Evolutionary conservation across 2,888 invertebrate species (phyloP).

Genomic region (Itoplectis maculator): DNA sequence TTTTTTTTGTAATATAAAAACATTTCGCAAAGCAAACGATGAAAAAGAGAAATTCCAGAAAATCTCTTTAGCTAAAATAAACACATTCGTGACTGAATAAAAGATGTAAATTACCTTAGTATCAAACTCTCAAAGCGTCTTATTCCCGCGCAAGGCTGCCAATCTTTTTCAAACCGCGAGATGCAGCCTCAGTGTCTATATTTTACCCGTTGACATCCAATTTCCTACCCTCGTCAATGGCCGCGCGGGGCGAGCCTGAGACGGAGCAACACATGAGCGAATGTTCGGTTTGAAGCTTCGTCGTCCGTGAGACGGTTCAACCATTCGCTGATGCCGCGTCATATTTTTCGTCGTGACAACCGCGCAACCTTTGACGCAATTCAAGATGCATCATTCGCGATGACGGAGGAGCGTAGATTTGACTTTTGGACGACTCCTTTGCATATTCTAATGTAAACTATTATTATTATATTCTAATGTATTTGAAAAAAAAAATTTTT

Average conservation of each 20-base stretch:
- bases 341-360: neutral
- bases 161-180: neutral
- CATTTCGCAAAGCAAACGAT: no score
- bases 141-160: neutral
- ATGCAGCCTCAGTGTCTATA: neutral
- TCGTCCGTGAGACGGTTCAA: neutral
- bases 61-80: no score
- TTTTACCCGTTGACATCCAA: constrained; percentile 2
- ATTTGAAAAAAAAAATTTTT: no score
- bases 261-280: neutral
- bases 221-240: constrained; percentile 16
- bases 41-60: no score
- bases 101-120: no score
- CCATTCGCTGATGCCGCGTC: neutral
- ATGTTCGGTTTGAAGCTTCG: neutral
- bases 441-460: neutral
- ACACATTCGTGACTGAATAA: no score
- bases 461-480: no score
- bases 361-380: neutral
- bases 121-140: neutral
- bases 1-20: no score
- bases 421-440: neutral
- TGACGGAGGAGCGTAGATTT: neutral
- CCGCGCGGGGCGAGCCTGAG: neutral
- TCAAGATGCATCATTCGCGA: neutral